Evolutionary conservation across 2,113 vertebrate species (phyloP), one percentile per base, ranked within the genome.

Genomic region (Struthidea cinerea): DNA sequence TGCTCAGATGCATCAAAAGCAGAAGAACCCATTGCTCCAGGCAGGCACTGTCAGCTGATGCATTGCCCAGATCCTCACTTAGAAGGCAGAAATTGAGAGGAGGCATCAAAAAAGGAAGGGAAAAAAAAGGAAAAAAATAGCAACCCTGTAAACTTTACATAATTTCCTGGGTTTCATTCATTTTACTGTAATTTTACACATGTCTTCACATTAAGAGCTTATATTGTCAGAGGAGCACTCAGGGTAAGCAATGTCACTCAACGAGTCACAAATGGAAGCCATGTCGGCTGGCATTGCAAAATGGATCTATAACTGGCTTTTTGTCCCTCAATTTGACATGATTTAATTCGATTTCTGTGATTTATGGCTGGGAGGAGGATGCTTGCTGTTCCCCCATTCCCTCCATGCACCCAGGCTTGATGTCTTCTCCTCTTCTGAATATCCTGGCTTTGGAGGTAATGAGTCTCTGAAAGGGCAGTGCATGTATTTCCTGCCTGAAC

Each of bases 291-390:
- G 83, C n/a, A 14, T 96, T 97, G n/a, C 90, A 94, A 94, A 97
- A 98, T 95, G 97, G 96, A 98, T 98, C 97, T 97, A 92, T 98
- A 98, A 97, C 97, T 92, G 95, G 95, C 95, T 97, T 97, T 98
- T 98, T 97, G 97, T 98, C 80, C 94, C 97, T 98, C 95, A 86
- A 92, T 98, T 97, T 96, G 97, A 97, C 96, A 97, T 96, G 97
- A 97, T 98, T 98, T 98, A 98, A 98, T 98, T 97, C 5, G 27
- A 97, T 98, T 97, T 92, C 95, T 91, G 77, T 97, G 98, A 98
- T 98, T 98, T 98, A 97, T 56, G 12, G 68, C 91, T 89, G 42
- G 49, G 73, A 97, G 88, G 93, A 96, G 77, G 92, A 97, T 39
- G 86, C 61, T 96, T 50, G 64, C 53, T 52, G 49, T 80, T 88